Percentiles rank a stretch among this genome's conserved stretches.
Conservation (phyloP, 2,888 invertebrate genomes). For the Cremastobaeus sp. region DNA sequence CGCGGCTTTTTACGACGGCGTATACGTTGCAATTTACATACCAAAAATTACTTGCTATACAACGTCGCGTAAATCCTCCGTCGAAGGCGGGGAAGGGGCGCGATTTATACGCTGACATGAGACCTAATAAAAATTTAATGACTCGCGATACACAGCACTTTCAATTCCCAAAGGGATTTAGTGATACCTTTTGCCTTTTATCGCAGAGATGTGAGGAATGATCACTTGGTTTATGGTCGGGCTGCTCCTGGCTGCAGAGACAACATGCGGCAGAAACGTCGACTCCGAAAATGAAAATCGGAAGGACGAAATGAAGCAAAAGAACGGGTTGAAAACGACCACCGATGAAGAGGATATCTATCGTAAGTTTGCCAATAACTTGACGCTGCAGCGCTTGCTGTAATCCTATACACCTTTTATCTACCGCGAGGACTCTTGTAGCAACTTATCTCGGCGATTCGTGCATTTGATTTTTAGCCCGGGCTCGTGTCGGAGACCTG, state of each 20-base stretch:
- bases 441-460: conserved; percentile 30
- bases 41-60: conserved; percentile 40
- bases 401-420: conserved; percentile 46
- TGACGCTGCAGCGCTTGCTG: conserved; percentile 33
- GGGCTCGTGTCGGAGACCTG: conserved; percentile 3
- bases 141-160: conserved; percentile 51
- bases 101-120: conserved; percentile 55
- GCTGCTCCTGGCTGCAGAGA: conserved; percentile 78
- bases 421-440: conserved; percentile 35
- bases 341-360: conserved; percentile 76
- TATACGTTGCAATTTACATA: conserved; percentile 48
- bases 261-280: conserved; percentile 76
- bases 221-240: conserved; percentile 79
- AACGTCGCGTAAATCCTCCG: conserved; percentile 39
- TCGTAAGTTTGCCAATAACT: conserved; percentile 69
- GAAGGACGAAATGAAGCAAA: conserved; percentile 73
- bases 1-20: conserved; percentile 24
- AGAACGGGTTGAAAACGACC: conserved; percentile 70
- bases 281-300: conserved; percentile 75
- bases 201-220: conserved; percentile 78
- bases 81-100: not conserved
- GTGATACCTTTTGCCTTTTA: conserved; percentile 62
- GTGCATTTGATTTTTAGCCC: conserved; percentile 8
- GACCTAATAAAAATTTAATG: conserved; percentile 58
- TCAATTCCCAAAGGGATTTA: conserved; percentile 55